Evolutionary conservation across 2,113 vertebrate genomes (phyloP).

Genomic region (Cisticola juncidis): DNA sequence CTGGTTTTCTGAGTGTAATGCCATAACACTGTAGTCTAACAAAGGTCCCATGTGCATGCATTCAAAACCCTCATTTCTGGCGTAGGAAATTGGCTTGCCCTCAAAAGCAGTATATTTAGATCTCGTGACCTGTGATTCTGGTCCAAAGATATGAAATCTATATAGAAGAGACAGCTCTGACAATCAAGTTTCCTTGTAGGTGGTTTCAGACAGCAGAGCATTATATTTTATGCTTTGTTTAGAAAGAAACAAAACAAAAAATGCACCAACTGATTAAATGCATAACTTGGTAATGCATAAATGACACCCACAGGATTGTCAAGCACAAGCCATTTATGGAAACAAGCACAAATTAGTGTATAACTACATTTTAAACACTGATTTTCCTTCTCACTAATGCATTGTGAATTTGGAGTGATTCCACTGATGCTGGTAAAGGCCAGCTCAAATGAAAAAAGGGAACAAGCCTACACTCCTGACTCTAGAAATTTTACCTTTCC

Average conservation of each 20-base stretch:
- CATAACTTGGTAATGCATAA: conserved; percentile 27
- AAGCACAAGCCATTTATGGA: background rate
- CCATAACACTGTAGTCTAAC: background rate
- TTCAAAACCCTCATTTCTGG: background rate
- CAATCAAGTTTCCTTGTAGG: background rate
- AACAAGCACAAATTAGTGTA: conserved; percentile 14
- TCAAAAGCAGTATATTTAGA: background rate
- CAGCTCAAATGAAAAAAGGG: background rate
- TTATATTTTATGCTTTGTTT: conserved; percentile 34
- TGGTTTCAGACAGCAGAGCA: background rate
- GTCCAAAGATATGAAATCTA: background rate
- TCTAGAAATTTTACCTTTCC: background rate
- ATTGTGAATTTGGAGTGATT: background rate
- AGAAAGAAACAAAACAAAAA: conserved; percentile 36
- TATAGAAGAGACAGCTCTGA: background rate
- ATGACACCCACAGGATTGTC: conserved; percentile 39
- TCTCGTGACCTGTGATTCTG: background rate
- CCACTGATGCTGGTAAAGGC: background rate
- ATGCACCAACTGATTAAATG: background rate
- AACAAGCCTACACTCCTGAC: background rate
- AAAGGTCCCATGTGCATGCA: accelerated
- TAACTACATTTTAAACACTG: background rate
- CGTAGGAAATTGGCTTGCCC: background rate
- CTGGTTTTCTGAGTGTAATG: background rate
- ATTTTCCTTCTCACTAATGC: background rate